Evolutionary conservation across 2,888 invertebrate species (phyloP), one percentile per base, ranked within the genome.

Genomic region (Microctonus hyperodae): DNA sequence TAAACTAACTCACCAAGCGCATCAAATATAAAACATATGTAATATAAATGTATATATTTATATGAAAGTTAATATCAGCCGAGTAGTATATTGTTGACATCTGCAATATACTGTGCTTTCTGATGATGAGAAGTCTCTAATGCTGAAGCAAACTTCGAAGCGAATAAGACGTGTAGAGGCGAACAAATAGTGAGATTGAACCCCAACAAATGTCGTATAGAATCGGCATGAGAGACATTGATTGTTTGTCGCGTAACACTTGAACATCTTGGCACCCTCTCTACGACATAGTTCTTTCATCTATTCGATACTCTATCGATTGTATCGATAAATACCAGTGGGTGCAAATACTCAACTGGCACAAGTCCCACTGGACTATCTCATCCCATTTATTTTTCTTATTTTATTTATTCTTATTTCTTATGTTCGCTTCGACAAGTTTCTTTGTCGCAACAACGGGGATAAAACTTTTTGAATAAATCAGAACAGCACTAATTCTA

Each of bases 401-500:
- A 31, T 65, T 33, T 51, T 35, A 11, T 37, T n/a, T 51, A 50
- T 35, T 35, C 22, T 60, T 60, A 40, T 65, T 44, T 31, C 44
- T 51, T 57, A 13, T 40, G 50, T 20, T 40, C 28, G 25, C 35
- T 57, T 23, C 20, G 9, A 57, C 11, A 57, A 37, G 57, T 57
- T 23, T 58, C 35, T 58, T 50, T 51, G 51, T 51, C 20, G 28
- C 50, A 35, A 57, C 10, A 65, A 57, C 50, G 40, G 51, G 33
- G 28, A 60, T 37, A 55, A 63, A 67, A 67, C 31, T 67, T 67
- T 37, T 20, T 57, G 51, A 67, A 67, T 67, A 62, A 67, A 67
- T 67, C 67, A 62, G 58, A 57, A 51, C 37, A 23, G 57, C 51
- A 62, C 67, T 67, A 67, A 67, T 67, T 67, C 62, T 51, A 37